These are phyloP conservation scores for Sialia sialis DNA, from an alignment of 2,113 vertebrate species.

Conservation along the genomic window DNA sequence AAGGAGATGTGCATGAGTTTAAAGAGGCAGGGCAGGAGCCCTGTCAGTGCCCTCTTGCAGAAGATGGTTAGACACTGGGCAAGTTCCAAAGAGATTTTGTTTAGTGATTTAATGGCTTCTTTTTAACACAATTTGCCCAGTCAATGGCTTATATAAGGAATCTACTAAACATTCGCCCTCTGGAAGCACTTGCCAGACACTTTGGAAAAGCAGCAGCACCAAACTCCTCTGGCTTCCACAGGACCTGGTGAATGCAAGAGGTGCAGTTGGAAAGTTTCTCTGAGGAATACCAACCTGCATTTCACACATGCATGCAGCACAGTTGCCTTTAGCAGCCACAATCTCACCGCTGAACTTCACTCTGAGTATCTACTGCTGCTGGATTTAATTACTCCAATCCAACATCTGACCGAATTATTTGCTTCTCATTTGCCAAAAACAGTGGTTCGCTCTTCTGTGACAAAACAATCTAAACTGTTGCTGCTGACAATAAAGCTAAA, in stretches of 20 bases:
- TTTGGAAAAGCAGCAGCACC: not conserved
- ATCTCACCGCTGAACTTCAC: fast-evolving
- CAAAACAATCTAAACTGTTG: not conserved
- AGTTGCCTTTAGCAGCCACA: not conserved
- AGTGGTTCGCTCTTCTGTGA: not conserved
- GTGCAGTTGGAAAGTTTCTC: not conserved
- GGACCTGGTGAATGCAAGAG: not conserved
- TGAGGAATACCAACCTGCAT: not conserved
- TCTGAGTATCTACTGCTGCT: not conserved
- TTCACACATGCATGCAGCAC: fast-evolving
- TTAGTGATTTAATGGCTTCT: not conserved
- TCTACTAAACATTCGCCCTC: not conserved
- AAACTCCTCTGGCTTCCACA: fast-evolving
- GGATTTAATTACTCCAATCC: not conserved
- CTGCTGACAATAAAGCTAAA: not conserved
- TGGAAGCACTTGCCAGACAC: not conserved
- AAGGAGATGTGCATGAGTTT: fast-evolving
- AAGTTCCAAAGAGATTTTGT: not conserved
- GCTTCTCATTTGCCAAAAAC: not conserved
- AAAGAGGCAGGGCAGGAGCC: not conserved
- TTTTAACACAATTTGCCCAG: not conserved
- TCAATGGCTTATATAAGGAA: not conserved
- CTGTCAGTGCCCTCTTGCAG: not conserved
- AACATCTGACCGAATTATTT: not conserved
- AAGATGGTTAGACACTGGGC: not conserved